These are phyloP conservation scores for Parotia lawesii DNA, from an alignment of 2,113 vertebrate genomes.

Conservation along the genomic window DNA sequence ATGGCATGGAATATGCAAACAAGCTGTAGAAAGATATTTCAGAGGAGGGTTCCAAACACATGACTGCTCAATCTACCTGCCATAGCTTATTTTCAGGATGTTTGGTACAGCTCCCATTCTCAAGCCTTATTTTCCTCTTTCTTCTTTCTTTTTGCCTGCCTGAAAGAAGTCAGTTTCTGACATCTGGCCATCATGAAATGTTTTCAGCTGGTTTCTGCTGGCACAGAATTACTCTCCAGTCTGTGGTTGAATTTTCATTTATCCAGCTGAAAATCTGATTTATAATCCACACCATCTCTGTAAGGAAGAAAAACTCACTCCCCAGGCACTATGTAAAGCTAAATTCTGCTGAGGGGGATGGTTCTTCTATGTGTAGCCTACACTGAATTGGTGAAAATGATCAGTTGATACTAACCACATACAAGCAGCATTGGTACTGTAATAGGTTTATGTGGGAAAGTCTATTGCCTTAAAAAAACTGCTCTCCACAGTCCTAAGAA, in stretches of 20 bases:
- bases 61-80: neutral
- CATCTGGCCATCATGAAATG: neutral
- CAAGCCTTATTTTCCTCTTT: neutral
- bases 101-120: neutral
- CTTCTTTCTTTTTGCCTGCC: neutral
- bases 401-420: neutral
- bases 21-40: neutral
- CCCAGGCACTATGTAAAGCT: neutral
- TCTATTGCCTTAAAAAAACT: neutral
- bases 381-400: neutral
- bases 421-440: neutral
- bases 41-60: neutral
- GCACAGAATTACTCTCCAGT: neutral
- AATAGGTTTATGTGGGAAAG: neutral
- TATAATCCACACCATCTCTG: neutral
- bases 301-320: neutral
- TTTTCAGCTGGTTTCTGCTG: neutral
- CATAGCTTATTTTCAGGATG: neutral
- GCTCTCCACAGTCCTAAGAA: neutral
- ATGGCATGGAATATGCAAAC: neutral
- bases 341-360: neutral
- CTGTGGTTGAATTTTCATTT: neutral
- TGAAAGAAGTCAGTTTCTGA: neutral
- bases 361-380: neutral
- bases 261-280: neutral